Evolutionary conservation across 1,140 invertebrate genomes (phyloP).

Genomic region (Apis florea): DNA sequence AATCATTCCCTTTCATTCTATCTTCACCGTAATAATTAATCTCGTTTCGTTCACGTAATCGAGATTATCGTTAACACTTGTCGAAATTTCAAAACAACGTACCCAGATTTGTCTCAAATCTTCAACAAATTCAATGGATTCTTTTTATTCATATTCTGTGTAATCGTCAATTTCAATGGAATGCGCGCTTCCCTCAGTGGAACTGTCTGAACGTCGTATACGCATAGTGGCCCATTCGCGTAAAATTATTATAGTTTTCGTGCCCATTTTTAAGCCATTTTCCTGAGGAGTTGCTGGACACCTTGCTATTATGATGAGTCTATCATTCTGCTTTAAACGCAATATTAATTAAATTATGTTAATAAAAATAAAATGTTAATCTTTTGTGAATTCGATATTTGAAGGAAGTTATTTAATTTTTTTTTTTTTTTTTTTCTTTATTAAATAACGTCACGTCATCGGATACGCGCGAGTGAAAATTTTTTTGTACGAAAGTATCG

Average conservation of each 20-base stretch:
- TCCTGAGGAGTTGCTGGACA: slow-evolving; percentile 34
- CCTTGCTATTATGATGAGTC: slow-evolving; percentile 63
- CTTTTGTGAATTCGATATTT: not conserved
- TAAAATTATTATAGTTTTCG: slow-evolving; percentile 66
- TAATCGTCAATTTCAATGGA: not conserved
- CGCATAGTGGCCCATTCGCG: slow-evolving; percentile 55
- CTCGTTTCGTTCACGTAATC: too few relatives aligned
- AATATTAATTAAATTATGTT: not conserved
- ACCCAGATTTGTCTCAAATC: too few relatives aligned
- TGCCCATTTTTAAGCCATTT: slow-evolving; percentile 60
- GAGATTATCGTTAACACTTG: too few relatives aligned
- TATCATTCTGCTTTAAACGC: slow-evolving; percentile 25
- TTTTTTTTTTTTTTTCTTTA: too few relatives aligned
- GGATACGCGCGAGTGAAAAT: too few relatives aligned
- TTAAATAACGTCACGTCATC: not conserved
- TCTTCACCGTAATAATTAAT: not conserved
- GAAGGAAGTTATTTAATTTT: not conserved
- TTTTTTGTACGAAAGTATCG: not conserved
- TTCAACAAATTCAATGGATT: too few relatives aligned
- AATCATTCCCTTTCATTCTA: not conserved
- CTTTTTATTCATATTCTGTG: too few relatives aligned
- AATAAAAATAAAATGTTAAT: not conserved
- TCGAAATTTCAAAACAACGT: too few relatives aligned
- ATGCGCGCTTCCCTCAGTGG: not conserved
- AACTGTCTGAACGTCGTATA: slow-evolving; percentile 24